Evolutionary conservation across 2,888 invertebrate genomes (phyloP).

Genomic region (Cataglyphis rosenhaueri): DNA sequence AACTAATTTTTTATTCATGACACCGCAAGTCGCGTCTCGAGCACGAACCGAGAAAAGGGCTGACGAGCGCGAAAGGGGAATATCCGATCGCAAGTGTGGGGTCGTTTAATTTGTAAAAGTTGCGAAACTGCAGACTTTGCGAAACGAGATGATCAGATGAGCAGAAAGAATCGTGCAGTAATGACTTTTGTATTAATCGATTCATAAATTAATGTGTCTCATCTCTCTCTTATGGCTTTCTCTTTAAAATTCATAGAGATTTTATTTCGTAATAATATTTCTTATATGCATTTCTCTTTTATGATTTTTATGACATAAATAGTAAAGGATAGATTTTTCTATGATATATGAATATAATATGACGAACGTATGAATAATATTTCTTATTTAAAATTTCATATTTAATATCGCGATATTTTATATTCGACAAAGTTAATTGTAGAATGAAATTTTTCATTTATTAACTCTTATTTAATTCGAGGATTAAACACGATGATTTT

Average conservation of each 20-base stretch:
- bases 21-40: slow-evolving; percentile 17
- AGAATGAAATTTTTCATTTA: neutral
- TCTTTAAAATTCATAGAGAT: neutral
- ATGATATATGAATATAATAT: neutral
- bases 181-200: neutral
- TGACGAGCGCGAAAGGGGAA: neutral
- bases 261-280: neutral
- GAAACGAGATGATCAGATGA: neutral
- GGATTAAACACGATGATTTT: neutral
- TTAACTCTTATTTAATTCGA: slow-evolving; percentile 16
- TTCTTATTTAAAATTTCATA: neutral
- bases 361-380: neutral
- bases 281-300: slow-evolving; percentile 6
- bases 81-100: neutral
- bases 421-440: neutral
- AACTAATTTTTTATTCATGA: slow-evolving; percentile 47
- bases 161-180: neutral
- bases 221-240: neutral
- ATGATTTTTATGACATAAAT: too few relatives aligned
- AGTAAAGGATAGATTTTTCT: neutral
- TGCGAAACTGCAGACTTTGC: neutral
- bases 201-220: neutral
- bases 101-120: slow-evolving; percentile 11
- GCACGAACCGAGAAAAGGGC: neutral
- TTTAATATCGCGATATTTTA: neutral